These are phyloP conservation scores for Cepphus grylle DNA, from an alignment of 2,113 vertebrate species.

Conservation along the genomic window DNA sequence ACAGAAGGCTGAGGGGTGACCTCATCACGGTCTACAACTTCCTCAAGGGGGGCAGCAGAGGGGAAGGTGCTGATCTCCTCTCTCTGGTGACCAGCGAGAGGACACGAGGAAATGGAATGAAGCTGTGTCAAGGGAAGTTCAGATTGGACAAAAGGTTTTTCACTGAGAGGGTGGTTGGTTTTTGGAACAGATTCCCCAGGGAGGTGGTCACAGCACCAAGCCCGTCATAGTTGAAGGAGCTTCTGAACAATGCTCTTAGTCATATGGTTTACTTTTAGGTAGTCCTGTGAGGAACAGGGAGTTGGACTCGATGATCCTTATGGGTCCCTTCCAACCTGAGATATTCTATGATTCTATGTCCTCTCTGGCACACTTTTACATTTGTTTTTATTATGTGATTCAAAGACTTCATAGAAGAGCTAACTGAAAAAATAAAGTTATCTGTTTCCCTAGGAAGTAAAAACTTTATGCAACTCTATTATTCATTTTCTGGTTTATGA, in stretches of 20 bases:
- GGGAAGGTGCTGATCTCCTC: not conserved
- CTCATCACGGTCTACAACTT: not conserved
- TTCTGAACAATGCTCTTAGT: not conserved
- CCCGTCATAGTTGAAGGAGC: not conserved
- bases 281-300: not conserved
- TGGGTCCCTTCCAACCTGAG: not conserved
- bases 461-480: not conserved
- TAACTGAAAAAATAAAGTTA: not conserved
- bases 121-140: not conserved
- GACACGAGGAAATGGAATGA: accelerated
- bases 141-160: not conserved
- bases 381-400: not conserved
- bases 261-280: not conserved
- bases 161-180: too few species aligned
- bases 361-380: not conserved
- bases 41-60: accelerated
- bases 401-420: not conserved
- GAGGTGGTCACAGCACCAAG: not conserved
- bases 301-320: not conserved
- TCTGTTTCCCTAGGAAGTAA: not conserved
- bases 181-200: not conserved
- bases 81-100: not conserved
- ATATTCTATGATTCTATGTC: not conserved
- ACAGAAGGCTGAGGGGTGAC: not conserved
- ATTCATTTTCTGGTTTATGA: not conserved